Evolutionary conservation across 23 tunicate species (phyloP).

Genomic region (Oikopleura albicans): DNA sequence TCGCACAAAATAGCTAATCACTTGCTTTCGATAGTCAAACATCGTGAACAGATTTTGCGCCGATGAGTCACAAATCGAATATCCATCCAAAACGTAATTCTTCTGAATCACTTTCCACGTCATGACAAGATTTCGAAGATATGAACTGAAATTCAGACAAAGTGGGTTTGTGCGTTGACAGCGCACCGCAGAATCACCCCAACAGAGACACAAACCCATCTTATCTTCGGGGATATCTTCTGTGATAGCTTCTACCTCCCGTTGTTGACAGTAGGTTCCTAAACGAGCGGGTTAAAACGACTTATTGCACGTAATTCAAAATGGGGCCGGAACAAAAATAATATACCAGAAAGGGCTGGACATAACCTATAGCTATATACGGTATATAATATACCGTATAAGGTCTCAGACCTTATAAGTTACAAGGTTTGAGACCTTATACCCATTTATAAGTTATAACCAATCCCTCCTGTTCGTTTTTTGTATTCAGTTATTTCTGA

Average conservation of each 20-base stretch:
- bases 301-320: neutral
- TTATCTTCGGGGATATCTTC: slow-evolving; percentile 27
- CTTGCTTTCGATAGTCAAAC: slow-evolving; percentile 53
- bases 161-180: slow-evolving; percentile 22
- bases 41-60: slow-evolving; percentile 67
- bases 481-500: no score
- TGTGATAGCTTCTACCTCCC: slow-evolving; percentile 91
- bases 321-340: neutral
- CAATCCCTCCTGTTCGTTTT: no score
- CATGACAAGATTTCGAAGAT: slow-evolving; percentile 51
- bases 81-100: slow-evolving; percentile 76
- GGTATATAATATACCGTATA: no score
- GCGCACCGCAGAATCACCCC: neutral
- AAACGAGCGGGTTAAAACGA: neutral
- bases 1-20: neutral
- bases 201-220: slow-evolving; percentile 21
- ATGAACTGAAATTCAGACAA: slow-evolving; percentile 47
- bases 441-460: no score
- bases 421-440: no score
- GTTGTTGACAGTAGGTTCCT: slow-evolving; percentile 97
- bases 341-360: neutral
- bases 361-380: neutral
- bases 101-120: slow-evolving; percentile 69
- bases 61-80: slow-evolving; percentile 63
- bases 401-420: no score